Conservation (phyloP, 2,797 vertebrate genomes). For the Graptemys geographica region DNA sequence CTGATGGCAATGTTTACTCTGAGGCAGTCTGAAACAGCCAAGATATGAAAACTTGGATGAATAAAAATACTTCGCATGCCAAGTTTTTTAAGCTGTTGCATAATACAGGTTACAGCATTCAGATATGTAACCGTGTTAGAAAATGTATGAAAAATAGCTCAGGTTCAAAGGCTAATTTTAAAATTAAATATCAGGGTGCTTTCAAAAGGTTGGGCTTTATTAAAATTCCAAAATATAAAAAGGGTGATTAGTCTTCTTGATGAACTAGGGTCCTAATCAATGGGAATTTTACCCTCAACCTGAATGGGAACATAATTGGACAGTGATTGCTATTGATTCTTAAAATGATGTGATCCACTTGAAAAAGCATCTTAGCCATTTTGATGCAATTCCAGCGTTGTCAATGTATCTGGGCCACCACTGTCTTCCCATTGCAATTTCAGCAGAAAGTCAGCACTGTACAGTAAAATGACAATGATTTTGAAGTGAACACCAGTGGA, state of each 20-base stretch:
- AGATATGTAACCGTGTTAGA: background rate
- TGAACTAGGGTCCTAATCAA: background rate
- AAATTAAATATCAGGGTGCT: background rate
- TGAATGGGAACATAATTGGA: background rate
- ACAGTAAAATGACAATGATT: background rate
- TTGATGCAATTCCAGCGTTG: background rate
- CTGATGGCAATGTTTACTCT: background rate
- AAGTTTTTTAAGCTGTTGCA: background rate
- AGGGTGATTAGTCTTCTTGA: background rate
- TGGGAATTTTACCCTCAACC: background rate
- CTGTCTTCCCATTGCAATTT: background rate
- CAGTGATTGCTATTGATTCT: background rate
- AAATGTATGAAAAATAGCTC: background rate
- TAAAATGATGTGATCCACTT: background rate
- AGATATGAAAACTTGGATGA: background rate
- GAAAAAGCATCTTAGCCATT: background rate
- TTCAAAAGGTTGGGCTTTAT: background rate
- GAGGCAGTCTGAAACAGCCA: background rate
- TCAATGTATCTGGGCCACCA: background rate
- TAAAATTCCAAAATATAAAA: background rate
- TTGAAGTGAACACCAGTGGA: background rate
- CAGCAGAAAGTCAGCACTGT: background rate
- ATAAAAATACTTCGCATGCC: background rate
- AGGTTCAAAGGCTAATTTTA: background rate
- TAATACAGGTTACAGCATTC: background rate